phyloP scores from a whole-genome alignment of 2,113 vertebrate species.

The Tetrax tetrax region DNA sequence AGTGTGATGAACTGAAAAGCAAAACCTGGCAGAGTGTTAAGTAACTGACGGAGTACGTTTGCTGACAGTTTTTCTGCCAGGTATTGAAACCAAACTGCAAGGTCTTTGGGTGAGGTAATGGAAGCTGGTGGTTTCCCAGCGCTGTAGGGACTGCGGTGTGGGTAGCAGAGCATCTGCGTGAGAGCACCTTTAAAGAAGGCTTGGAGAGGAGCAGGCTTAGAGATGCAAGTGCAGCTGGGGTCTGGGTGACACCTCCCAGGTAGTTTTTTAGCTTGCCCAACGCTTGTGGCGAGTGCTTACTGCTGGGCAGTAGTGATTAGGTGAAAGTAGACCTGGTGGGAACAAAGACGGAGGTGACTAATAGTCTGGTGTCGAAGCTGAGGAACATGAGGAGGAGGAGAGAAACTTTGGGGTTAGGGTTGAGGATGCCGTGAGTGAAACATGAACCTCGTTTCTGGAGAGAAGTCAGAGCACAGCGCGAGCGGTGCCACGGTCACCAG shows the following conservation, averaged over 20 bases:
- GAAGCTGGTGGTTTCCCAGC: neutral
- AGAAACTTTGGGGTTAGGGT: neutral
- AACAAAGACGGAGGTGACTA: neutral
- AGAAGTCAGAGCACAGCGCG: accelerated
- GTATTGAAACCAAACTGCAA: neutral
- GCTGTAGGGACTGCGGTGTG: neutral
- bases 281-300: accelerated
- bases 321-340: neutral
- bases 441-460: neutral
- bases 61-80: neutral
- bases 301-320: accelerated
- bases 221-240: neutral
- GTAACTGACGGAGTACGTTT: neutral
- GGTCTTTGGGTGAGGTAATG: neutral
- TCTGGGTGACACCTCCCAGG: neutral
- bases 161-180: neutral
- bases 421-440: neutral
- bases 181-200: neutral
- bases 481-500: neutral
- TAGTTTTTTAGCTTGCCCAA: accelerated
- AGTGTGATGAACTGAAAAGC: neutral
- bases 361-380: neutral
- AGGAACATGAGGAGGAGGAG: neutral
- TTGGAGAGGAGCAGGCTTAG: neutral
- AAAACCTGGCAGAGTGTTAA: neutral